A percentile compares a stretch with the other conserved stretches of the same genome.
These are phyloP conservation scores for Cepaea hortensis DNA, from an alignment of 2,888 invertebrate genomes.

Conservation along the genomic window DNA sequence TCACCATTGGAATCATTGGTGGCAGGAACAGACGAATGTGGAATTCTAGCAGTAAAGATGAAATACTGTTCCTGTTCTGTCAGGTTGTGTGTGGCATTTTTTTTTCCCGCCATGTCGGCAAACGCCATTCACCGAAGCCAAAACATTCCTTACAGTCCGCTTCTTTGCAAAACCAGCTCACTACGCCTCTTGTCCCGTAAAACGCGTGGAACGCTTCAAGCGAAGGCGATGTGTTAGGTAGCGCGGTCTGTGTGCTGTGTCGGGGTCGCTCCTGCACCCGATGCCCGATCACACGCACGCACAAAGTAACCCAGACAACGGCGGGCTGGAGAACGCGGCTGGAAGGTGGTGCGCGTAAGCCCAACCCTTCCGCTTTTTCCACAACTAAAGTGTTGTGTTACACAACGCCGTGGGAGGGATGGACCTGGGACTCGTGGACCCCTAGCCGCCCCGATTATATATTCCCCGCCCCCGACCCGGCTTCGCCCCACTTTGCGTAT, in stretches of 20 bases:
- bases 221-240: neutral
- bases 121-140: constrained; percentile 8
- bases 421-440: too few species aligned
- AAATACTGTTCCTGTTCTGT: neutral
- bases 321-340: constrained; percentile 8
- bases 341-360: neutral
- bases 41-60: too few species aligned
- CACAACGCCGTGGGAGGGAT: constrained; percentile 2
- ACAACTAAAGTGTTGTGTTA: neutral
- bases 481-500: too few species aligned
- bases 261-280: constrained; percentile 19
- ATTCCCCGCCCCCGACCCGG: neutral
- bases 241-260: neutral
- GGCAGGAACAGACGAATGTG: too few species aligned
- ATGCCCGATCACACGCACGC: constrained; percentile 33
- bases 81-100: neutral
- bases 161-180: too few species aligned
- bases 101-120: constrained; percentile 13
- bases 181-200: neutral
- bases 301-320: constrained; percentile 37
- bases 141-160: neutral
- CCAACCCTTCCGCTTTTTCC: neutral
- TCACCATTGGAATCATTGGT: too few species aligned
- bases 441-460: neutral
- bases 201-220: neutral